Percentiles rank a stretch among this genome's conserved stretches.
These are phyloP conservation scores for Hypomesus transpacificus DNA, from an alignment of 2,113 vertebrate genomes.

Conservation along the genomic window DNA sequence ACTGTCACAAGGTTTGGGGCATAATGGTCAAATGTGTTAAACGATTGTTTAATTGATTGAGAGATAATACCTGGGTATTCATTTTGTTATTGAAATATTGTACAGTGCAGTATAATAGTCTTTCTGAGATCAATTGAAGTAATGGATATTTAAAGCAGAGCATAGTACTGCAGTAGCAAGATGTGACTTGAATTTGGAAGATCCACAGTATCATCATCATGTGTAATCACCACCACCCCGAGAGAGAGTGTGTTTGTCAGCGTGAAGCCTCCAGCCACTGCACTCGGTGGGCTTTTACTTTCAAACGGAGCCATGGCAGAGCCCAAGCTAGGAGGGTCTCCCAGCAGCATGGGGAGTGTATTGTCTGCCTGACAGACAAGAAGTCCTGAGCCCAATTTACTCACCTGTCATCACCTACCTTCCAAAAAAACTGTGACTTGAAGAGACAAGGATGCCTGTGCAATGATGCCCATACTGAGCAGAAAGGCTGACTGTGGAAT, in stretches of 20 bases:
- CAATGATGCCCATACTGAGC: no score
- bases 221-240: neutral
- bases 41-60: no score
- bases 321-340: neutral
- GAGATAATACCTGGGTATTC: neutral
- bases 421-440: neutral
- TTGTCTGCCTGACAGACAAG: neutral
- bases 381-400: neutral
- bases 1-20: no score
- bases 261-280: neutral
- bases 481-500: no score
- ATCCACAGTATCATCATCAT: neutral
- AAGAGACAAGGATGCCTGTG: neutral
- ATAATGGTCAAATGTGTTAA: no score
- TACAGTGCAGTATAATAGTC: neutral
- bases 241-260: neutral
- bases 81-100: neutral
- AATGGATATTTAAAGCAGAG: neutral
- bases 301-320: neutral
- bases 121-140: neutral
- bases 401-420: neutral
- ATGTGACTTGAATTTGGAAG: neutral
- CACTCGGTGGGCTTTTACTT: neutral
- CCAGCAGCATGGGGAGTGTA: neutral
- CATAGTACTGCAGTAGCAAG: neutral